Conservation (phyloP, 2,113 vertebrate genomes). For the Peucedramus taeniatus region DNA sequence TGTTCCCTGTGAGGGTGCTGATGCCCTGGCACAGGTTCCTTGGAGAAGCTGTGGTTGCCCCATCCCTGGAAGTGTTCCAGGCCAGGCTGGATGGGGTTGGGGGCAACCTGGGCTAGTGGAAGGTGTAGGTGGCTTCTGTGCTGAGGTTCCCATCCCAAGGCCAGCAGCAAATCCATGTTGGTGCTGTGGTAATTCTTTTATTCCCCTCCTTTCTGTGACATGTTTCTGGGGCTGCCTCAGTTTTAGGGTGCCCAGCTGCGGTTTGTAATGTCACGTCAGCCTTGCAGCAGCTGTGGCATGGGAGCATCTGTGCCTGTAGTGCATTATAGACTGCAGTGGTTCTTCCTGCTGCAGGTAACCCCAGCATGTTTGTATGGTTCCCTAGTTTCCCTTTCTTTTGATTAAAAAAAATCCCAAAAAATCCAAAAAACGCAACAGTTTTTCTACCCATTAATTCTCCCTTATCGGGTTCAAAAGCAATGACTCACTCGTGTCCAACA, state of each 20-base stretch:
- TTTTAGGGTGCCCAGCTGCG: neutral
- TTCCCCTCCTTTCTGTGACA: neutral
- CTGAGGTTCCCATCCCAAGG: neutral
- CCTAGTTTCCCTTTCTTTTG: neutral
- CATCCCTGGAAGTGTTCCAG: fast-evolving
- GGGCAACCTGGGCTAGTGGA: fast-evolving
- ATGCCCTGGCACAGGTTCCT: neutral
- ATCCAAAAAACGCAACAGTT: neutral
- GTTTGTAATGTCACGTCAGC: neutral
- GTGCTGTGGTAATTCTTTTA: neutral
- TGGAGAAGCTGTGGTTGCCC: neutral
- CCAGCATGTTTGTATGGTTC: neutral
- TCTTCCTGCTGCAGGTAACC: neutral
- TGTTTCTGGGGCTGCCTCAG: neutral
- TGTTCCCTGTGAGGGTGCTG: fast-evolving
- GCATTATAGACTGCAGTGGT: neutral
- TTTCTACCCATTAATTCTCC: neutral
- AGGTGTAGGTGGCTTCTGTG: neutral
- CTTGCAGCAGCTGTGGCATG: neutral
- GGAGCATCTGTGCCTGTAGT: neutral
- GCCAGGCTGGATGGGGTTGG: neutral
- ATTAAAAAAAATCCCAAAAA: neutral
- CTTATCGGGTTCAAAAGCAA: neutral
- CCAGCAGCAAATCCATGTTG: fast-evolving
- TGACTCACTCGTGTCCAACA: neutral